phyloP scores from a whole-genome alignment of 2,113 vertebrate genomes.

The Pampusana beccarii region DNA sequence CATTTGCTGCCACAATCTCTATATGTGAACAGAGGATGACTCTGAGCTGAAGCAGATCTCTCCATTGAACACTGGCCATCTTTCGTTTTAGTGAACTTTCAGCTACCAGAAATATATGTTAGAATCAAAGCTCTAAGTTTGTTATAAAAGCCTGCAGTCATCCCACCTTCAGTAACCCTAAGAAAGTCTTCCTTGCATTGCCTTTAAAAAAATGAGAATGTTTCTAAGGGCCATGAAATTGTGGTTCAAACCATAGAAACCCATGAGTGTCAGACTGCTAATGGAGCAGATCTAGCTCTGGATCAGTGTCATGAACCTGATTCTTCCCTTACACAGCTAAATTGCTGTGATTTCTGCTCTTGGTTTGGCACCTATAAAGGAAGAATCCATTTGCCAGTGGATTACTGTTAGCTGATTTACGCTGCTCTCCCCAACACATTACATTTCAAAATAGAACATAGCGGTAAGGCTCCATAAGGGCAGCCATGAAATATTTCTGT shows the following conservation, averaged over 20 bases:
- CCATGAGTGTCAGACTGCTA: fast-evolving
- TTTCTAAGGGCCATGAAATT: not conserved
- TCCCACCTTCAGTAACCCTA: not conserved
- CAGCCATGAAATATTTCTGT: not conserved
- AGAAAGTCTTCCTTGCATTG: fast-evolving
- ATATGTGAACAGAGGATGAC: not conserved
- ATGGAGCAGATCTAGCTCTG: not conserved
- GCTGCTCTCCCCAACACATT: not conserved
- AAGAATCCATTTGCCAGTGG: not conserved
- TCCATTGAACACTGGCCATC: fast-evolving
- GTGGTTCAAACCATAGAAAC: not conserved
- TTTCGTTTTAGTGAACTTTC: not conserved
- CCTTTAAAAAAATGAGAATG: not conserved
- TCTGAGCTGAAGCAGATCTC: not conserved
- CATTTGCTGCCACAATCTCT: not conserved
- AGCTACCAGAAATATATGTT: not conserved
- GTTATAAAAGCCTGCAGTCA: not conserved
- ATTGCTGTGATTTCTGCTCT: not conserved
- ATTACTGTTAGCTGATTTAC: not conserved
- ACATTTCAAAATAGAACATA: not conserved
- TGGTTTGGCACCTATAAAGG: not conserved
- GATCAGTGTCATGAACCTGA: too few species aligned
- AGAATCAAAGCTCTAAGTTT: not conserved
- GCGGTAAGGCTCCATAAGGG: not conserved
- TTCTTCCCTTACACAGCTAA: not conserved